These are phyloP conservation scores for Microcebus murinus DNA, from an alignment of 2,113 vertebrate species.

Conservation along the genomic window DNA sequence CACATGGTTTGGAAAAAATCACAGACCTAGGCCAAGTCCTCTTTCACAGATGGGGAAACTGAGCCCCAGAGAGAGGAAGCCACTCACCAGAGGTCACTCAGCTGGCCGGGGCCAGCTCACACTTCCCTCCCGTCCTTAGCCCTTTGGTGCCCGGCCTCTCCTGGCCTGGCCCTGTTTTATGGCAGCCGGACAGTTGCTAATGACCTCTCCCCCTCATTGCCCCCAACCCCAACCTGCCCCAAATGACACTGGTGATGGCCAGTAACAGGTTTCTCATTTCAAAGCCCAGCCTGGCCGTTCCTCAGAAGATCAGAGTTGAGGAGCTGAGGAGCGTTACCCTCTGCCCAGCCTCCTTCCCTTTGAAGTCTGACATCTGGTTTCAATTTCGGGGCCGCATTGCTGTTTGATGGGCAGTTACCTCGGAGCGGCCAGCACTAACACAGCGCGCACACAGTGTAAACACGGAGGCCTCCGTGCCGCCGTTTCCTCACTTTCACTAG, in stretches of 20 bases:
- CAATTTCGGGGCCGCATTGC: slow-evolving; percentile 82
- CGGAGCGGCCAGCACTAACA: slow-evolving; percentile 70
- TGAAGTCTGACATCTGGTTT: slow-evolving; percentile 91
- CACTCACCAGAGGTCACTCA: neutral
- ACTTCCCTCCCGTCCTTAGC: too few relatives aligned
- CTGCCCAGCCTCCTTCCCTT: slow-evolving; percentile 83
- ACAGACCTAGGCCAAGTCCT: neutral
- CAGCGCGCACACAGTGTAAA: slow-evolving; percentile 54
- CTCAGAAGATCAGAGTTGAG: slow-evolving; percentile 79
- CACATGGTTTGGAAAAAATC: neutral
- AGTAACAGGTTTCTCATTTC: slow-evolving; percentile 82
- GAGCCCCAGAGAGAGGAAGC: neutral
- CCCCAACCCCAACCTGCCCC: neutral
- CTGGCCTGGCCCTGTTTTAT: neutral
- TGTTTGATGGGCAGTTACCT: slow-evolving; percentile 84
- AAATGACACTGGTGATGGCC: slow-evolving; percentile 57
- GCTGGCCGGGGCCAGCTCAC: neutral
- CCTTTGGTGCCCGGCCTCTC: neutral
- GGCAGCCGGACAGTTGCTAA: neutral
- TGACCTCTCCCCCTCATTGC: neutral
- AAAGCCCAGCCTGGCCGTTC: slow-evolving; percentile 81
- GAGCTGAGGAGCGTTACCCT: slow-evolving; percentile 76
- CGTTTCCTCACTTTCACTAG: slow-evolving; percentile 78
- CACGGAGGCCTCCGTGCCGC: slow-evolving; percentile 57
- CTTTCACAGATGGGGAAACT: neutral